Base-by-base conservation (phyloP, 1,140 invertebrate genomes). In the Agraylea sexmaculata region DNA sequence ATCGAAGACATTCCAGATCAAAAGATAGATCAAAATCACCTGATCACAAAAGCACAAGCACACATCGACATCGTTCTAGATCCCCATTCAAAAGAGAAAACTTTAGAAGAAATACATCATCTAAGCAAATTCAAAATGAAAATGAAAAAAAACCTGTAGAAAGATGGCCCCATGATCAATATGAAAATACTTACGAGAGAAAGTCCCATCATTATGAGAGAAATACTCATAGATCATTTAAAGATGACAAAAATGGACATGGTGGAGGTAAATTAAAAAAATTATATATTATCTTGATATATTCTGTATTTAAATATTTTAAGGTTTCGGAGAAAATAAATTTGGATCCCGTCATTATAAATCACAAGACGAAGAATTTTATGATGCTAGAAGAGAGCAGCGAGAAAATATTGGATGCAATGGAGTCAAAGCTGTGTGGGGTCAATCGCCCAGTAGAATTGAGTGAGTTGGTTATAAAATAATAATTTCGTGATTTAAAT, bases 371-470 rank as follows among this genome's bases (percentile, higher is more conserved):
- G 71, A 74, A 50, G 70, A 72, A 37, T 72, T 73, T 30, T 59
- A 79, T 49, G 77, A 77, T 51, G 68, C 71, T 0, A 57, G 83
- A 43, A 59, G 81, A 47, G 69, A 75, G 51, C 73, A 84, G 43
- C 60, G 83, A 32, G 83, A 86, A 43, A 64, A 72, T 46, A 80
- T 87, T 29, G 80, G 81, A 27, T 64, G 76, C 37, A 59, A 74
- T 40, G 80, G 81, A 8, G 71, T 78, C 4, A 57, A 69, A 2
- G 64, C 71, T 38, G 69, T 83, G 22, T 87, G 83, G 83, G 75
- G 72, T 27, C 77, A 77, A 57, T 83, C 80, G 13, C 83, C 83
- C 2, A 51, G 64, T 0, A 66, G 67, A 51, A 63, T 71, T 49
- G 68, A 79, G 75, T 79, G 63, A 66, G 70, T 68, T 51, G 48